Percentiles rank a stretch among this genome's conserved stretches.
These are phyloP conservation scores for Phymatocera aterrima DNA, from an alignment of 2,888 invertebrate species.

Conservation along the genomic window DNA sequence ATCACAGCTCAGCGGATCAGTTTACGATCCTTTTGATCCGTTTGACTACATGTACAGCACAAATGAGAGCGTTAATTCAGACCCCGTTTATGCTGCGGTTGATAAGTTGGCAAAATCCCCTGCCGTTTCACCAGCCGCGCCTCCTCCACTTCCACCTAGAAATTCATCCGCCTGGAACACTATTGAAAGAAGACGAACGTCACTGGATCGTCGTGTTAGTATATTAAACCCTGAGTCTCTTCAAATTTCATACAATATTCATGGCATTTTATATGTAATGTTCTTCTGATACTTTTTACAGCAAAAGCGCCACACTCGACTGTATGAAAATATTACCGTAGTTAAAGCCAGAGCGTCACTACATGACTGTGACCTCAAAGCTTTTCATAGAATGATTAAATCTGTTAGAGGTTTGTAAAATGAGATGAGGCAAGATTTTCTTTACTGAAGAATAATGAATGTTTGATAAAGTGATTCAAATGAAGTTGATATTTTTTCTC, in stretches of 20 bases:
- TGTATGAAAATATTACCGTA: constrained; percentile 83
- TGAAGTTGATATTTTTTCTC: no score
- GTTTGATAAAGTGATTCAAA: no score
- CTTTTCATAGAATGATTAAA: constrained; percentile 90
- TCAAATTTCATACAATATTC: not conserved
- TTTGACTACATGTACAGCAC: constrained; percentile 86
- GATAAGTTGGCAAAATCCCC: constrained; percentile 78
- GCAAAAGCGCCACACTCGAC: constrained; percentile 78
- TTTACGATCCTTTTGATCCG: constrained; percentile 87
- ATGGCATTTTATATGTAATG: constrained; percentile 23
- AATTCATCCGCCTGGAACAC: constrained; percentile 77
- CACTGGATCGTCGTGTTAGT: constrained; percentile 71
- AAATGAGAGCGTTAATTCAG: constrained; percentile 79
- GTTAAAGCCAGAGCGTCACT: constrained; percentile 81
- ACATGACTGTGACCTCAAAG: constrained; percentile 86
- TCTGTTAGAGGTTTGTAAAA: constrained; percentile 83
- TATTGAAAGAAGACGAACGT: constrained; percentile 75
- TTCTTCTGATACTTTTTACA: constrained; percentile 59
- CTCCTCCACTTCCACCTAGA: constrained; percentile 81
- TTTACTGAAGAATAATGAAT: no score
- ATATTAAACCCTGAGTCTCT: not conserved
- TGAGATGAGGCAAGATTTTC: not conserved
- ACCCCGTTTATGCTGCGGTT: constrained; percentile 84
- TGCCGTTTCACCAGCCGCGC: constrained; percentile 75
- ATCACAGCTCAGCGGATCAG: constrained; percentile 80